Base-by-base conservation (phyloP, 2,888 invertebrate species). In the Euclidia mi region DNA sequence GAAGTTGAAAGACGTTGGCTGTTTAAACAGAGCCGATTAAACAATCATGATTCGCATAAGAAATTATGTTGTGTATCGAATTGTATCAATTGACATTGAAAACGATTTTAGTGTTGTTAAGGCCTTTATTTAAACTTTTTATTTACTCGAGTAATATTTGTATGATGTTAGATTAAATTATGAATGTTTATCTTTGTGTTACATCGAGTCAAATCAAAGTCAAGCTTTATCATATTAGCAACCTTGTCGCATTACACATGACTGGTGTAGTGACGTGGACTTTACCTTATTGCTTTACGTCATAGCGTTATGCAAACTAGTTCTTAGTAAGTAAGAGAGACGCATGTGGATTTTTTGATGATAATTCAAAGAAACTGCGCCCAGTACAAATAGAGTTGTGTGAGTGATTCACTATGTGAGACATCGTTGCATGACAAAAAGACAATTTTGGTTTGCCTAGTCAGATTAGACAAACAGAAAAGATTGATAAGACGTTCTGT, bases 131-230 rank as follows among this genome's bases (percentile, higher is more conserved):
- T n/a, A n/a, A n/a, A n/a, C n/a, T n/a, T n/a, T n/a, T n/a, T n/a
- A n/a, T n/a, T n/a, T n/a, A n/a, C n/a, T n/a, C n/a, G n/a, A n/a
- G n/a, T n/a, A n/a, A n/a, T n/a, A n/a, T n/a, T n/a, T n/a, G n/a
- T n/a, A n/a, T n/a, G n/a, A n/a, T 29, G 10, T 10, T 29, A 10
- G 11, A 42, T 31, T 59, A 2, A 28, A 28, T 10, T 25, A 28
- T 34, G 42, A 37, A 31, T 35, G 42, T 48, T 61, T 66, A 65
- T 75, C 73, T 44, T 1, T 70, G 57, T 67, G 71, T 65, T 51
- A 68, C 46, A 65, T 73, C 55, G 61, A 80, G 81, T 84, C 80
- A 80, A 84, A 84, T 84, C 83, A 86, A 85, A 83, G 82, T 86
- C 82, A 77, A 63, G 65, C 51, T 67, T 79, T 86, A 84, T 84